Evolutionary conservation across 1,140 invertebrate species (phyloP), one percentile per base, ranked within the genome.

Genomic region (Lordiphosa mommai): DNA sequence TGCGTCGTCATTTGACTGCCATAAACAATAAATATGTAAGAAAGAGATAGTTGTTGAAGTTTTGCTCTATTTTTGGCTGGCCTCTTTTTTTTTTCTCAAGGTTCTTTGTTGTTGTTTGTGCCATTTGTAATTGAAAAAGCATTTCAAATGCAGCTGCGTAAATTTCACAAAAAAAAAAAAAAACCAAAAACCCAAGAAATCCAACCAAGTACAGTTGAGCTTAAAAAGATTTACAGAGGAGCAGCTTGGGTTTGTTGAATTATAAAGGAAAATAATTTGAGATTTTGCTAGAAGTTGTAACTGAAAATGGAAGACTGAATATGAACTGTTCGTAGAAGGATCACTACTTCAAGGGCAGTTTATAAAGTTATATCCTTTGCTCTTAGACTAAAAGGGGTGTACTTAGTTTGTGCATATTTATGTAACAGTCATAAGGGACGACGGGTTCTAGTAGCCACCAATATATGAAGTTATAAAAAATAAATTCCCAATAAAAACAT

Each of bases 101-200:
- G 32, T 16, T 30, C 8, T 30, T 38, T 56, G 20, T 17, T 29
- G 34, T 57, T 51, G 36, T 44, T 48, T 27, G 23, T 27, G 23
- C 23, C 23, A 41, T 55, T 44, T 80, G 76, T 82, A 84, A 84
- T 77, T 84, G 65, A 80, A 80, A 76, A 76, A 55, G 61, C 71
- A 82, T 76, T 82, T 77, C 14, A 77, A 72, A 72, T 82, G 76
- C 76, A 82, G 77, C 76, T 84, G 76, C 76, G 76, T 67, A 82
- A 50, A 64, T 68, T 61, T 67, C 63, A 50, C 13, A 34, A 37
- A 20, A 47, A 17, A 30, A 30, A 33, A 30, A 27, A 17, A 36
- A 32, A 2, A 33, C 13, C 23, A n/a, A 46, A 32, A 29, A 64
- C 9, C 14, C 16, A 32, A n/a, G 1, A 46, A 12, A 1, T 29